Evolutionary conservation across 2,797 vertebrate genomes (phyloP).

Genomic region (Gephyroberyx darwinii): DNA sequence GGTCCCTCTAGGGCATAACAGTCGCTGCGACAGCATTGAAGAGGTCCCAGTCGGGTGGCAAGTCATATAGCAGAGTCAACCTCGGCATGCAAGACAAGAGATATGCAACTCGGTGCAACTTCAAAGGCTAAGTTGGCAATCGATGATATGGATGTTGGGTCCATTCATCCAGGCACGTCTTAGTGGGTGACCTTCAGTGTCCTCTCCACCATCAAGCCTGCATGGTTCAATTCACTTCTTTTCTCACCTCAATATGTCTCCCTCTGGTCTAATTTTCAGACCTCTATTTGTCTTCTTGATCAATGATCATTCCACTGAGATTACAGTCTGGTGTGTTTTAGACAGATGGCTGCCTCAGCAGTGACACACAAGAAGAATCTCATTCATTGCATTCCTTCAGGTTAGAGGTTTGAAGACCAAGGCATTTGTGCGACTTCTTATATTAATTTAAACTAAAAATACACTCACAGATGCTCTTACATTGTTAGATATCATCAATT

Average conservation of each 20-base stretch:
- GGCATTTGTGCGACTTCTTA: conserved; percentile 25
- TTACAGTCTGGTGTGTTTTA: conserved; percentile 49
- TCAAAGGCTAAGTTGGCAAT: conserved; percentile 65
- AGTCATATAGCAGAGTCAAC: conserved; percentile 41
- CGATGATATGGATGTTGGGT: conserved; percentile 64
- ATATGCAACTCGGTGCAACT: conserved; percentile 56
- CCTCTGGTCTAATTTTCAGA: conserved; percentile 52
- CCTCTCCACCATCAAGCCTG: conserved; percentile 23
- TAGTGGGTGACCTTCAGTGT: conserved; percentile 64
- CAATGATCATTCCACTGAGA: conserved; percentile 61
- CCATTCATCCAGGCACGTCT: conserved; percentile 63
- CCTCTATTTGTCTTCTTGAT: conserved; percentile 65
- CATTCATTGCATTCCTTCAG: conserved; percentile 49
- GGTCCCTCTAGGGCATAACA: conserved; percentile 10
- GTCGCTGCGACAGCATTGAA: conserved; percentile 8
- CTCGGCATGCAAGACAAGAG: conserved; percentile 33
- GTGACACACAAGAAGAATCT: conserved; percentile 22
- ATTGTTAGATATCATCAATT: no score
- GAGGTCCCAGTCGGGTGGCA: conserved; percentile 18
- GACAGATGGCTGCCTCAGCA: conserved; percentile 41
- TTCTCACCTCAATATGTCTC: conserved; percentile 49
- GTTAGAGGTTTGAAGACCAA: conserved; percentile 40
- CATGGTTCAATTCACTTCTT: conserved; percentile 35
- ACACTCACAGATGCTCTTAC: no score
- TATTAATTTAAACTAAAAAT: neutral